phyloP scores from a whole-genome alignment of 2,113 vertebrate genomes.

The Lepus americanus region DNA sequence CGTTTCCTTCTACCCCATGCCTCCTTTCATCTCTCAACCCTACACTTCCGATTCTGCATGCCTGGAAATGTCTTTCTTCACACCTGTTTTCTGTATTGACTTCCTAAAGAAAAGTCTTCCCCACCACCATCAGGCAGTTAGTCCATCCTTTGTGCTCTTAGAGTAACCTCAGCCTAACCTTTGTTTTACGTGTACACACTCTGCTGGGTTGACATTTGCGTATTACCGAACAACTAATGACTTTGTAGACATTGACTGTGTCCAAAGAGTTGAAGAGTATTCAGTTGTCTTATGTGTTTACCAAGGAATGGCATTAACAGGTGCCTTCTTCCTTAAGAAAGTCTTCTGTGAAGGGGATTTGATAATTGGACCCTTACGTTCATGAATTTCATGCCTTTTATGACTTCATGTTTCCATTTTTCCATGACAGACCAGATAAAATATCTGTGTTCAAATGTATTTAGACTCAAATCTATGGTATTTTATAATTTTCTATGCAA shows the following conservation, averaged over 20 bases:
- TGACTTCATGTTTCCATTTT: constrained; percentile 38
- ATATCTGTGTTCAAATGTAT: neutral
- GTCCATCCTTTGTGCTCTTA: neutral
- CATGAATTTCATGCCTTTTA: constrained; percentile 22
- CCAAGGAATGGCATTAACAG: neutral
- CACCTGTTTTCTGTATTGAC: neutral
- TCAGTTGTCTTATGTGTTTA: neutral
- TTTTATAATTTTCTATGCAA: neutral
- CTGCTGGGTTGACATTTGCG: neutral
- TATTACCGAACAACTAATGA: neutral
- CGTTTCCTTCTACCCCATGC: neutral
- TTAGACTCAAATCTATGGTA: neutral
- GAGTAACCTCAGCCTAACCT: accelerated
- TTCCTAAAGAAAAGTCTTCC: neutral
- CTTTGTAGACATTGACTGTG: neutral
- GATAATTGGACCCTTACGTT: neutral
- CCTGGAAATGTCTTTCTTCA: neutral
- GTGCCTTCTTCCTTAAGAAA: neutral
- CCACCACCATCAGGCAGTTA: neutral
- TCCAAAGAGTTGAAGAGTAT: neutral
- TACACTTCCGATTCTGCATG: neutral
- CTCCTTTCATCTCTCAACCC: neutral
- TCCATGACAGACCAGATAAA: neutral
- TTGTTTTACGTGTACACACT: neutral
- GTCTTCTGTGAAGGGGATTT: neutral